Percentiles rank a stretch among this genome's conserved stretches.
These are phyloP conservation scores for Pristionchus exspectatus DNA, from an alignment of 2,888 invertebrate genomes.

Conservation along the genomic window DNA sequence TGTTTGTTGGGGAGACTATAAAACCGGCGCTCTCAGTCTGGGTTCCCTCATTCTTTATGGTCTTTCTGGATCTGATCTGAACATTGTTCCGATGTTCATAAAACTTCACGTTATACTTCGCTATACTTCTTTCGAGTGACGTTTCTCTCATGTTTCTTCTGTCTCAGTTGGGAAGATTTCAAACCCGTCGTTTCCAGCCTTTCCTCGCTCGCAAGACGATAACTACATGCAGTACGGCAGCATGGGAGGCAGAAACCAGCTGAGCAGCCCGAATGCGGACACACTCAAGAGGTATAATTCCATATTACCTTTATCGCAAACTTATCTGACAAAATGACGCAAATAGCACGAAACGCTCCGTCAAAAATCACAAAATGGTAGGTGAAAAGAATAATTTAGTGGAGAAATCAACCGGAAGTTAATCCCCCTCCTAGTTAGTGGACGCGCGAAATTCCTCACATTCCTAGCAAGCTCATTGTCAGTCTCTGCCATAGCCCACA, in stretches of 20 bases:
- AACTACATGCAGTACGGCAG: conserved; percentile 51
- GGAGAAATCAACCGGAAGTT: background rate
- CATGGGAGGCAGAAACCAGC: conserved; percentile 28
- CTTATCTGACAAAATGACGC: no score
- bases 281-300: conserved; percentile 46
- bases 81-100: no score
- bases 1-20: no score
- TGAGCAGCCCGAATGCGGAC: conserved; percentile 50
- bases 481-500: background rate
- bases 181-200: conserved; percentile 3
- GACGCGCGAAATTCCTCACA: background rate
- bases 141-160: background rate
- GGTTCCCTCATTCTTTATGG: no score
- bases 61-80: no score
- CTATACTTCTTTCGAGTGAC: background rate
- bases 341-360: no score
- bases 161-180: background rate
- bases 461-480: background rate
- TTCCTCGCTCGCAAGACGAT: conserved; percentile 47
- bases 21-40: no score
- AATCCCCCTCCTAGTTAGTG: background rate
- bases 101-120: no score
- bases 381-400: no score
- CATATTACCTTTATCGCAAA: no score
- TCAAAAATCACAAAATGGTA: no score